Evolutionary conservation across 2,797 vertebrate genomes (phyloP), one percentile per base, ranked within the genome.

Genomic region (Ficedula albicollis): DNA sequence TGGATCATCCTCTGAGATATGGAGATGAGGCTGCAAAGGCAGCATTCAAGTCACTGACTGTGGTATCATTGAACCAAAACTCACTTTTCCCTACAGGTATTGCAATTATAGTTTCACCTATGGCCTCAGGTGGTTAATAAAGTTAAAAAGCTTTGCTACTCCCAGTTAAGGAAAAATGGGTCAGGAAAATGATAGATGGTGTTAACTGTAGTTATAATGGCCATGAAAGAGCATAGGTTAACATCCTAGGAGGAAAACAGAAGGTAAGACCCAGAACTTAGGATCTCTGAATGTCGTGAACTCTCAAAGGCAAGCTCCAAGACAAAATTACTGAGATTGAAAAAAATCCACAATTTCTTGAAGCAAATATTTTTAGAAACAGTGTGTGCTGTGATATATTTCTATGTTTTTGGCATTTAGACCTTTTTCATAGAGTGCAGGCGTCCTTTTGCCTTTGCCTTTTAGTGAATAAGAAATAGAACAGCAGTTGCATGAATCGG

Each of bases 391-490:
- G 11, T 73, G 27, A 72, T 43, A 48, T 41, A 78, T 90, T 95
- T 90, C 76, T 75, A 87, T 6, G 15, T 63, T 96, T 95, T 84
- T 29, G 17, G 84, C 76, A 91, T 67, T 72, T 84, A 81, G 78
- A 82, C 91, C 89, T 92, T 85, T 77, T 90, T 48, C 69, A 87
- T 26, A 83, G 72, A 55, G 44, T 80, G 59, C 1, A 5, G 41
- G 14, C 59, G 1, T 93, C 66, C 82, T 34, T 68, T 90, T 88
- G 46, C 62, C 88, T 88, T 84, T 85, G 76, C 41, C 80, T 86
- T 92, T 96, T 76, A 80, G 68, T 36, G 36, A 88, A 72, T 88
- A 68, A 46, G 73, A 83, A 94, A 83, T 54, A 48, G 87, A 93
- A 70, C 32, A 75, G 68, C 59, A 62, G 15, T 66, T 87, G 38